Conservation (phyloP, 2,113 vertebrate species). For the Taurulus bubalis region DNA sequence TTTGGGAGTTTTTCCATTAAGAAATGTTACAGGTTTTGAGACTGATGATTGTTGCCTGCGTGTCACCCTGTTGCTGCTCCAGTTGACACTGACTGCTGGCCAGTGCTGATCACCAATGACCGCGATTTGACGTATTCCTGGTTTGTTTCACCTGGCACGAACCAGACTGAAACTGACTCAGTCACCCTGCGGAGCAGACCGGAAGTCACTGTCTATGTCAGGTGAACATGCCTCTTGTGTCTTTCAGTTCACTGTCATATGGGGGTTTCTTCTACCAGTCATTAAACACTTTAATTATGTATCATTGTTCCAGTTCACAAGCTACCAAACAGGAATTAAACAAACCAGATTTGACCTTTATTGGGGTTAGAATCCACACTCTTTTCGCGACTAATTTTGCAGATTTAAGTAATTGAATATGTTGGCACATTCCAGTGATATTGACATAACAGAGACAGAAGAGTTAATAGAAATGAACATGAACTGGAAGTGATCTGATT, state of each 20-base stretch:
- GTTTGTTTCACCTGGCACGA: slow-evolving; percentile 26
- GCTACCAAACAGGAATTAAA: not conserved
- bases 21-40: not conserved
- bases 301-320: not conserved
- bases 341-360: not conserved
- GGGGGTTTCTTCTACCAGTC: too few relatives aligned
- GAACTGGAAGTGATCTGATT: not conserved
- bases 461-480: not conserved
- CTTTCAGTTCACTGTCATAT: not conserved
- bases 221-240: slow-evolving; percentile 13
- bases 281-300: not conserved
- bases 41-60: not conserved
- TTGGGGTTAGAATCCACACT: not conserved
- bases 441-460: not conserved
- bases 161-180: not conserved
- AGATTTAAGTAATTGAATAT: not conserved
- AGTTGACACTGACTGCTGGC: slow-evolving; percentile 1
- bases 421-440: not conserved
- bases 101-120: not conserved
- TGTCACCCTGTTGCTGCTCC: not conserved
- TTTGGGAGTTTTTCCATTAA: not conserved
- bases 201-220: slow-evolving; percentile 25
- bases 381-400: not conserved
- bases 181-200: not conserved
- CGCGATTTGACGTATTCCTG: not conserved